Evolutionary conservation across 2,888 invertebrate genomes (phyloP), one percentile per base, ranked within the genome.

Genomic region (Agapetus fuscipes): DNA sequence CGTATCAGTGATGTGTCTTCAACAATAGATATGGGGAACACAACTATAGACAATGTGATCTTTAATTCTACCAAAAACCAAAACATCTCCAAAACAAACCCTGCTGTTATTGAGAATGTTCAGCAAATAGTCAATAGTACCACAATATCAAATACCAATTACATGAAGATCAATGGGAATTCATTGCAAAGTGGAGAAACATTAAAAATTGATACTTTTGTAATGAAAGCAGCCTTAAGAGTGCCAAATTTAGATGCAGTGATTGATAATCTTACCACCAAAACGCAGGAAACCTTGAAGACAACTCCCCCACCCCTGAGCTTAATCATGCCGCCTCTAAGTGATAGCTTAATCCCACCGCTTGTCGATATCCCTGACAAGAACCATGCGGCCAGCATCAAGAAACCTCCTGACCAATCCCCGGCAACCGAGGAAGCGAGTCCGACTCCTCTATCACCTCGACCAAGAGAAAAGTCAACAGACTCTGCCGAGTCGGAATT

Each of bases 311-410:
- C 20, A 9, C 20, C 20, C 4, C 9, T 20, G 20, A 20, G 5
- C 9, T 20, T 20, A 20, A 20, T 20, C 20, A 4, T 9, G 4
- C 20, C 4, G 5, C 20, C 4, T 4, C 20, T 20, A 4, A 6
- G 5, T 6, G n/a, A n/a, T n/a, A n/a, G n/a, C n/a, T n/a, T n/a
- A n/a, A 9, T 20, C 64, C 26, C 62, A 60, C 1, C 66, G 66
- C 52, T 66, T 66, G 5, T 59, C 60, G 1, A 67, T 67, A 45
- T 68, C 68, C 3, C 67, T 67, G 3, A 66, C 67, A 46, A 66
- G 67, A 15, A 68, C 68, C 5, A 17, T 24, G 14, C 17, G 31
- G 17, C 15, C 9, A 20, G 9, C 9, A 20, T 28, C 14, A 16
- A 28, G 9, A 38, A 24, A 30, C 11, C 24, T 12, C 29, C 29